phyloP scores from a whole-genome alignment of 2,888 invertebrate genomes.

The Tipula helvola region DNA sequence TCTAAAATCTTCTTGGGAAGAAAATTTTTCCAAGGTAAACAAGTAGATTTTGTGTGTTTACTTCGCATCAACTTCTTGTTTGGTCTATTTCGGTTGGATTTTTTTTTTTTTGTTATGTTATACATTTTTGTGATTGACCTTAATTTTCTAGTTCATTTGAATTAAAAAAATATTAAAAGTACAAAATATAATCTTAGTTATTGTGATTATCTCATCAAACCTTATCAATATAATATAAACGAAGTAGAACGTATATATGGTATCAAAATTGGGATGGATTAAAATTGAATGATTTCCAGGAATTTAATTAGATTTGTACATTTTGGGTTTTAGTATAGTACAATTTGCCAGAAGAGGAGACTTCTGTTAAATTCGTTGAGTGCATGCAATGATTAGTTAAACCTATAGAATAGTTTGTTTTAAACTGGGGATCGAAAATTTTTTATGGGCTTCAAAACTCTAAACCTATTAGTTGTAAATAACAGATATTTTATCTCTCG shows the following conservation, averaged over 20 bases:
- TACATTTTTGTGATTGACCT: neutral
- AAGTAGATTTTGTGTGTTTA: neutral
- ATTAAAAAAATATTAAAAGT: neutral
- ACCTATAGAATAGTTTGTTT: neutral
- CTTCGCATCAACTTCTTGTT: neutral
- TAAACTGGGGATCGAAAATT: neutral
- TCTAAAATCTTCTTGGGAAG: neutral
- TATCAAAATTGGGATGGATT: neutral
- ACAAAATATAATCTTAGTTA: neutral
- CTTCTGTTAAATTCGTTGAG: neutral
- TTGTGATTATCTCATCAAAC: neutral
- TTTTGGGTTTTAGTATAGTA: neutral
- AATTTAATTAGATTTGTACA: neutral
- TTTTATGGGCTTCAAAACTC: no score
- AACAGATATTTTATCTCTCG: no score
- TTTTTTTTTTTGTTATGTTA: neutral
- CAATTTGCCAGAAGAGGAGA: neutral
- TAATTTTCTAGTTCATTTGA: neutral
- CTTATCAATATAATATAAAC: neutral
- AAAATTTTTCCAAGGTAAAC: neutral
- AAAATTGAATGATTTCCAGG: neutral
- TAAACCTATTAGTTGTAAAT: no score
- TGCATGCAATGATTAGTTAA: neutral
- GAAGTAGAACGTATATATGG: neutral
- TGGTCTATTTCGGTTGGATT: neutral